Evolutionary conservation across 2,797 vertebrate species (phyloP), one percentile per base, ranked within the genome.

Genomic region (Gephyroberyx darwinii): DNA sequence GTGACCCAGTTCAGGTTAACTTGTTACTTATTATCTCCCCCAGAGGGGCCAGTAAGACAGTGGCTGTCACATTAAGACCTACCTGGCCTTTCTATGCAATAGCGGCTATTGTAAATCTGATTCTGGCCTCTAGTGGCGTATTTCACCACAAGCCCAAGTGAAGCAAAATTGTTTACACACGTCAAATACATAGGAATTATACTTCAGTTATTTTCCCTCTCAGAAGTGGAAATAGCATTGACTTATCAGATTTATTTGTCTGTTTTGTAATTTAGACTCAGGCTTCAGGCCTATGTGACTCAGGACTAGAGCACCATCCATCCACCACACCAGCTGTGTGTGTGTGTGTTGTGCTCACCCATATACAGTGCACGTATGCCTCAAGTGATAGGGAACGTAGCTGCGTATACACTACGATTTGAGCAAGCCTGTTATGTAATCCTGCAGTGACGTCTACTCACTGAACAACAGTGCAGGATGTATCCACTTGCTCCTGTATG

Each of bases 371-470:
- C 17, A 35, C 55, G 20, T 26, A 50, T 41, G 47, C 56, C 31
- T 66, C 43, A 43, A 79, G 69, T 37, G 56, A 67, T 50, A 45
- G 33, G 13, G 19, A 51, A 37, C 43, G 45, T 52, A 2, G 39
- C 41, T 73, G 65, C 47, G 53, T 59, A 63, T 65, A 65, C 2
- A 3, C 60, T 64, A 66, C 1, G 65, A 84, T 69, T 77, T 81
- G 73, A 77, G 75, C 53, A 78, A 81, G 65, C 58, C 53, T 59
- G 80, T 92, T 93, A 88, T 84, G 71, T 90, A 92, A 92, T 73
- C 52, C 55, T 78, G 65, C 80, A 57, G 75, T 17, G 60, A 81
- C 56, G 51, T 19, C 54, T 65, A 47, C 33, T 0, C 48, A 58
- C 39, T 77, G 65, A 47, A 64, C 71, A 78, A 59, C 17, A 16